Evolutionary conservation across 2,888 invertebrate species (phyloP), one percentile per base, ranked within the genome.

Genomic region (Panopea generosa): DNA sequence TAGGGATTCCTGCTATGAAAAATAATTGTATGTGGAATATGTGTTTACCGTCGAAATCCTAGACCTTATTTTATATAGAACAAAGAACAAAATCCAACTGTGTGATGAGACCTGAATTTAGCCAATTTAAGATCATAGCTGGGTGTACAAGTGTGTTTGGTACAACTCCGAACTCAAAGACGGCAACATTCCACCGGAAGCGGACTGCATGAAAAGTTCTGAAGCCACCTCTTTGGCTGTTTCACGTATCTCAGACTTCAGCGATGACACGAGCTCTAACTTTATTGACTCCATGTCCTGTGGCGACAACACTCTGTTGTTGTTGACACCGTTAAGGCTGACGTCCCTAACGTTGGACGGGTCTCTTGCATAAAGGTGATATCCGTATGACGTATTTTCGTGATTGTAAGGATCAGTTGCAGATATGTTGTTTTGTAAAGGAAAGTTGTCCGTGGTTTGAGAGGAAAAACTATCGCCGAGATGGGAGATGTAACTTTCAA

Each of bases 121-220:
- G n/a, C n/a, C n/a, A n/a, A n/a, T n/a, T n/a, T n/a, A n/a, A n/a
- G n/a, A 20, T 45, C 45, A 92, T 24, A 92, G 82, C 70, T 92
- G 91, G 6, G 92, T 92, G 75, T 91, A 92, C 22, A 92, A 85
- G 69, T 92, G 92, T 1, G 92, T 92, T 57, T 91, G 91, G 53
- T 92, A 92, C 33, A 92, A 81, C 45, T 91, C 91, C 0, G 91
- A 86, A 52, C 84, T 82, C 11, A 87, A 80, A 3, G 86, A 82
- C 0, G 90, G 91, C 18, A 90, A 62, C 63, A 89, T 69, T 43
- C 86, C 77, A 7, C 86, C 78, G 4, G 75, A 61, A 18, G 62
- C 60, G 2, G 71, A 56, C 16, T 62, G 56, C n/a, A 62, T 72
- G 29, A 76, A 18, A 27, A 68, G n/a, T 14, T 77, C 74, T 0